These are phyloP conservation scores for Zaprionus taronus DNA, from an alignment of 1,140 invertebrate species.

Conservation along the genomic window DNA sequence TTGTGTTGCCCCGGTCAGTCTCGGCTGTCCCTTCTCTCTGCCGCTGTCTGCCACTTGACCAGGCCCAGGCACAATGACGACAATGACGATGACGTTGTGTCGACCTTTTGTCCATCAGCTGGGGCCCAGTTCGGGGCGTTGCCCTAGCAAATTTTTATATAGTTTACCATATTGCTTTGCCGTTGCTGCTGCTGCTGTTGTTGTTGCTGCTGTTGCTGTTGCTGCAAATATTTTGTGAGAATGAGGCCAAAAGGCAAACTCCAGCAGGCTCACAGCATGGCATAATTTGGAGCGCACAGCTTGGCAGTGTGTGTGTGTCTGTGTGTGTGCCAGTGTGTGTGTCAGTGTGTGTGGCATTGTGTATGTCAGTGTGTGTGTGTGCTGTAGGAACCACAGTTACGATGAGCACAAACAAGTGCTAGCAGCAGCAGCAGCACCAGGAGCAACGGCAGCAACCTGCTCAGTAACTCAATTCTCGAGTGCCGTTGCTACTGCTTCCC, in stretches of 20 bases:
- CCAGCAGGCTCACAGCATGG: slow-evolving; percentile 47
- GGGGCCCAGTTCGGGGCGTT: slow-evolving; percentile 31
- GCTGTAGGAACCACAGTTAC: slow-evolving; percentile 19
- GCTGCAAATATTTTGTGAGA: slow-evolving; percentile 70
- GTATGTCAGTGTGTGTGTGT: background rate
- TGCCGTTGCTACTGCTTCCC: slow-evolving; percentile 20
- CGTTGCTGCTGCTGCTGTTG: slow-evolving; percentile 51
- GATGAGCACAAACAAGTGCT: slow-evolving; percentile 40
- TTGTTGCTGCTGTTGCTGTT: slow-evolving; percentile 36
- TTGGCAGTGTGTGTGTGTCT: slow-evolving; percentile 21
- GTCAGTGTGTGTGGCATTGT: background rate
- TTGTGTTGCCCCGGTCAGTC: slow-evolving; percentile 23
- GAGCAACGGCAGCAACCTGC: background rate
- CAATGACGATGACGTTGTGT: slow-evolving; percentile 74
- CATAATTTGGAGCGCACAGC: slow-evolving; percentile 70
- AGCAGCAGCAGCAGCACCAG: slow-evolving; percentile 22
- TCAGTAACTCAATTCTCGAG: slow-evolving; percentile 70
- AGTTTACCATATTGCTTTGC: slow-evolving; percentile 77
- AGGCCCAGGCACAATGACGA: slow-evolving; percentile 71
- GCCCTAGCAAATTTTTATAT: slow-evolving; percentile 75
- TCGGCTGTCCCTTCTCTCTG: background rate
- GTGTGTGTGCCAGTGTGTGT: background rate
- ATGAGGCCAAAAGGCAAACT: slow-evolving; percentile 76
- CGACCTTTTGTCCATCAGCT: slow-evolving; percentile 73
- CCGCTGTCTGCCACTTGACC: slow-evolving; percentile 62